Evolutionary conservation across 1,140 invertebrate genomes (phyloP), one percentile per base, ranked within the genome.

Genomic region (Ceratosolen solmsi): DNA sequence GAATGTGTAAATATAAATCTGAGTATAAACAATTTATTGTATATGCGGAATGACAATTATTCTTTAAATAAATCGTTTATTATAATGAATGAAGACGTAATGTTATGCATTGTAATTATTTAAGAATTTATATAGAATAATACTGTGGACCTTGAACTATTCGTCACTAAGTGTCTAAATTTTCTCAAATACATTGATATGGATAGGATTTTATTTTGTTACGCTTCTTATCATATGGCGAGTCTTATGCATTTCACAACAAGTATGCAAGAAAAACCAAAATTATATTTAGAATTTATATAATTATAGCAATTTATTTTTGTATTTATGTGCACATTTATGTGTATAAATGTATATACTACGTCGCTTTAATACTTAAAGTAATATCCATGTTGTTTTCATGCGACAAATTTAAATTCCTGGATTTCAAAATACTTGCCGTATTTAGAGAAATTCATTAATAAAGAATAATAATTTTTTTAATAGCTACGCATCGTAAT

Each of bases 21-120:
- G 71, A 79, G 71, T 79, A 71, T 27, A 38, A 71, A 71, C 71
- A 58, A 46, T 51, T n/a, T n/a, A n/a, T n/a, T n/a, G n/a, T n/a
- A n/a, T n/a, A n/a, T 58, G 20, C 70, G 20, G 33, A 77, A 8
- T 38, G 22, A 36, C 25, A 1, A 54, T 25, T 70, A 27, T 17
- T 54, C n/a, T n/a, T 17, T 60, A 22, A 27, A 36, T n/a, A 51
- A 70, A 36, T 78, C 2, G 38, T 46, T 41, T 51, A 63, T 65
- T 33, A 13, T 13, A 38, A n/a, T 22, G 11, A 72, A 27, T 5
- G 33, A 27, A 60, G n/a, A 13, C n/a, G 3, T 7, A 13, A 5
- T 13, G 5, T 7, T 7, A 5, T 46, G 5, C 41, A 5, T 46
- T 7, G 5, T 13, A 7, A 46, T 46, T 46, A 46, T 46, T 46